Evolutionary conservation across 2,113 vertebrate species (phyloP).

Genomic region (Silurus meridionalis): DNA sequence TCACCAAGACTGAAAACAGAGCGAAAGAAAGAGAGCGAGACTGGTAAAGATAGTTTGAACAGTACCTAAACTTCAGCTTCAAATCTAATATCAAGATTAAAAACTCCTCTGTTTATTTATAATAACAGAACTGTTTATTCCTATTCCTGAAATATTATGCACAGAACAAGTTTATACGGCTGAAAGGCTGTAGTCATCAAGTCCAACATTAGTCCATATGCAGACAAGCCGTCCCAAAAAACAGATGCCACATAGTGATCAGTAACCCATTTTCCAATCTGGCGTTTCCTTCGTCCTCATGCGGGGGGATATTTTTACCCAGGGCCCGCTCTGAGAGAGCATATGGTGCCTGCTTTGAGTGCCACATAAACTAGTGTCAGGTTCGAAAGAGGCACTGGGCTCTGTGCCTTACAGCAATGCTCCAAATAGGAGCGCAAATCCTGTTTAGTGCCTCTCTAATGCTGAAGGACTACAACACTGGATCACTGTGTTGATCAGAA

Average conservation of each 20-base stretch:
- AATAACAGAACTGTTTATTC: neutral
- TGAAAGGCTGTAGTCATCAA: neutral
- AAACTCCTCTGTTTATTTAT: neutral
- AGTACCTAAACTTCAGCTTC: neutral
- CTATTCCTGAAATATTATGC: neutral
- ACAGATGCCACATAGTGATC: constrained; percentile 61
- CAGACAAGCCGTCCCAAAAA: constrained; percentile 41
- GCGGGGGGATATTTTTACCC: constrained; percentile 75
- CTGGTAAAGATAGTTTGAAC: constrained; percentile 1
- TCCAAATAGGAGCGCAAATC: constrained; percentile 62
- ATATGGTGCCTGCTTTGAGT: constrained; percentile 74
- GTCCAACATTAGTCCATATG: neutral
- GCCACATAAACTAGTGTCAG: constrained; percentile 65
- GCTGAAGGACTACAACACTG: neutral
- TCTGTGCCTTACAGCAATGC: constrained; percentile 61
- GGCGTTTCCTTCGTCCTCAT: constrained; percentile 65
- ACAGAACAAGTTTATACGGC: neutral
- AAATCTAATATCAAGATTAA: neutral
- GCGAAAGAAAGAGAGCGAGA: constrained; percentile 1
- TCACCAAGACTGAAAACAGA: constrained; percentile 83
- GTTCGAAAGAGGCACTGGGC: constrained; percentile 62
- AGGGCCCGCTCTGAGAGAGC: constrained; percentile 69
- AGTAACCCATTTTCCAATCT: constrained; percentile 79
- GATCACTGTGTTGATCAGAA: constrained; percentile 5
- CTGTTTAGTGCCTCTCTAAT: constrained; percentile 56